Base-by-base conservation (phyloP, 30 jellyfish, hydroid and myxozoan species). In the Aurelia sp. region DNA sequence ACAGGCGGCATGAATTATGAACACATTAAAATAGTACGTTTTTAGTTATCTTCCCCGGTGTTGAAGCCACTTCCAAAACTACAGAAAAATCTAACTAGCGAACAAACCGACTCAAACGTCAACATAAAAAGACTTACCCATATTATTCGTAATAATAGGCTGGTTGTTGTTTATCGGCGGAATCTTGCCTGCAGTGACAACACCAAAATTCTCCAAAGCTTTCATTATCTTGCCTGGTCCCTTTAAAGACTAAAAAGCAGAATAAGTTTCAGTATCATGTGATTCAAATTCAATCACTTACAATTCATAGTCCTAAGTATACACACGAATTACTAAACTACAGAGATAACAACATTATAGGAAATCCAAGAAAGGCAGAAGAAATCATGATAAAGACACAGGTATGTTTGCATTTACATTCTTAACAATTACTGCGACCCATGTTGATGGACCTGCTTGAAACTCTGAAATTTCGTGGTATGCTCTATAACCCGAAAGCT, bases 221-320 rank as follows among this genome's bases (percentile, higher is more conserved):
- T 81, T 79, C 98, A 92, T 92, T 40, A 92, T 69, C 59, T 81
- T 86, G 18, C 85, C 84, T 11, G 96, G 98, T 27, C 96, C 96
- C 59, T 59, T 69, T 4, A 82, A 30, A 3, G 81, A 67, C 90
- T 81, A 53, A 6, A 67, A 44, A 50, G 71, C 4, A 58, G 31
- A 20, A 13, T 27, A 1, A 27, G 2, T 27, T 1, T 27, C 33
- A 27, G 33, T 27, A 27, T 27, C 33, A 27, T 27, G 33, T 27
- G 2, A 27, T 27, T 27, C 33, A 27, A 27, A 27, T 27, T 27
- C 33, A 1, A 27, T 27, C 33, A 27, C 33, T 27, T 27, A 27
- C 33, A 27, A 27, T 27, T 27, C 2, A 27, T 27, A 0, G 33
- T 27, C 33, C 33, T 1, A 27, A 27, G 33, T 27, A 27, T 27